These are phyloP conservation scores for Electrophaes corylata DNA, from an alignment of 2,888 invertebrate species.

Conservation along the genomic window DNA sequence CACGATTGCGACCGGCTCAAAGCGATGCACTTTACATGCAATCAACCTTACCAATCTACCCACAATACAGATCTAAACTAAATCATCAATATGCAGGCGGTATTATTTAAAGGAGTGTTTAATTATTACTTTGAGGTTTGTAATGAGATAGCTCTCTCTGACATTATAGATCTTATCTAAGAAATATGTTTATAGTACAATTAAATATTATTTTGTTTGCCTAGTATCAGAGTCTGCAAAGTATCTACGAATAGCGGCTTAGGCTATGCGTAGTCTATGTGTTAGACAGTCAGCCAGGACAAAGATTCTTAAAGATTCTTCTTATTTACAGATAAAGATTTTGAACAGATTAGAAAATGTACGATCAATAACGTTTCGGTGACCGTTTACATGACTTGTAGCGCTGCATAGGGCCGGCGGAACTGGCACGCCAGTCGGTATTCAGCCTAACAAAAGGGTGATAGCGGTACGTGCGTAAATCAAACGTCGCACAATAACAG, in stretches of 20 bases:
- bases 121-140: background rate
- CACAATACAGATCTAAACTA: conserved; percentile 22
- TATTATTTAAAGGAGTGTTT: background rate
- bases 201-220: too few relatives aligned
- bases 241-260: too few relatives aligned
- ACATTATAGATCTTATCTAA: too few relatives aligned
- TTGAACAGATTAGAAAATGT: background rate
- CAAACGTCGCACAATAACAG: conserved; percentile 83
- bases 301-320: too few relatives aligned
- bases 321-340: background rate
- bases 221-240: too few relatives aligned
- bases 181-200: too few relatives aligned
- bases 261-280: too few relatives aligned
- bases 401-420: conserved; percentile 68
- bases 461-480: conserved; percentile 83
- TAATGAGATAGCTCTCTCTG: too few relatives aligned
- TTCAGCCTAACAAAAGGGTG: conserved; percentile 82
- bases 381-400: conserved; percentile 4
- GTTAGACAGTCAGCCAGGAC: too few relatives aligned
- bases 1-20: conserved; percentile 18
- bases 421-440: conserved; percentile 78
- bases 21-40: conserved; percentile 35
- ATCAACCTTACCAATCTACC: conserved; percentile 36
- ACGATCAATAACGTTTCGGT: conserved; percentile 44
- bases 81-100: conserved; percentile 11